phyloP scores from a whole-genome alignment of 2,113 vertebrate species.

The Gallinago paraguaiae region DNA sequence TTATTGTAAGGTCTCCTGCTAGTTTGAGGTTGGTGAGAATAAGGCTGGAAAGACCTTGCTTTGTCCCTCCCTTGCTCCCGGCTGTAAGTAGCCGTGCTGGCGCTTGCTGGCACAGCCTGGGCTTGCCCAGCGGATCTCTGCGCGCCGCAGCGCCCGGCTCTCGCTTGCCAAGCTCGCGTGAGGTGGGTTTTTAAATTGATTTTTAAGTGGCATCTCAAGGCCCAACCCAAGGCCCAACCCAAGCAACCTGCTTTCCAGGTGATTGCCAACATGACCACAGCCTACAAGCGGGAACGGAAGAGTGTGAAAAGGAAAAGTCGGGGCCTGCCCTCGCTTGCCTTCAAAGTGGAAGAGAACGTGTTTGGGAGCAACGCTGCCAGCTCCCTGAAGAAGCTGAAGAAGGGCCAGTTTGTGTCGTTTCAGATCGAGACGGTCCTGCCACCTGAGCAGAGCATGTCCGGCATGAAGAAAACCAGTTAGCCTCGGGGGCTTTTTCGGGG shows the following conservation, averaged over 20 bases:
- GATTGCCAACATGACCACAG: constrained; percentile 81
- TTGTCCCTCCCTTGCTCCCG: background rate
- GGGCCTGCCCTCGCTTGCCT: constrained; percentile 68
- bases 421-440: constrained; percentile 82
- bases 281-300: constrained; percentile 83
- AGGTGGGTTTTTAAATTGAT: background rate
- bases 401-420: constrained; percentile 81
- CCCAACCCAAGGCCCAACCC: background rate
- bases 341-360: constrained; percentile 72
- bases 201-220: background rate
- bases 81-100: background rate
- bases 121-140: background rate
- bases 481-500: background rate
- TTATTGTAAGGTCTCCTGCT: background rate
- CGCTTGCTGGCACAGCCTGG: background rate
- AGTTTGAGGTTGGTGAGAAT: background rate
- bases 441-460: constrained; percentile 63
- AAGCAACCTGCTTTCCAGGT: constrained; percentile 72
- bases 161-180: accelerated
- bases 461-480: constrained; percentile 68
- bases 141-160: background rate
- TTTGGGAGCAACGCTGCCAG: constrained; percentile 59
- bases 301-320: constrained; percentile 73
- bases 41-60: background rate
- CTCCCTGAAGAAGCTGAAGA: constrained; percentile 81